Evolutionary conservation across 2,113 vertebrate genomes (phyloP), one percentile per base, ranked within the genome.

Genomic region (Chamaea fasciata): DNA sequence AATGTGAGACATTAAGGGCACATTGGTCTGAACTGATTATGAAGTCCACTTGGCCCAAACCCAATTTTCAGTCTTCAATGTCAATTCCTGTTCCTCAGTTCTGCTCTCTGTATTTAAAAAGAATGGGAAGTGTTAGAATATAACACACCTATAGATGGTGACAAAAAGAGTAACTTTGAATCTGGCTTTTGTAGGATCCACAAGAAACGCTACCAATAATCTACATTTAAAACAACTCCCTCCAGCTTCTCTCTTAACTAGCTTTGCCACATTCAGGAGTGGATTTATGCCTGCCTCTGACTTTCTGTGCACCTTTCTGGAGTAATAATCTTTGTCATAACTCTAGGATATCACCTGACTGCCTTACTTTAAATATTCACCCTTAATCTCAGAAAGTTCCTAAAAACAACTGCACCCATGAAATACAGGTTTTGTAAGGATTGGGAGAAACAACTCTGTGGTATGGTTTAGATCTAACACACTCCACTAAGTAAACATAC

Each of bases 391-490:
- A 84, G 65, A 92, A 91, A 22, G 65, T 57, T 95, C 80, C 91
- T 95, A 94, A 95, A 95, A 95, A 83, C 84, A 94, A 89, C 85
- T 89, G 53, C 0, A 0, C 27, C 95, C 63, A 85, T 85, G 87
- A 87, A 87, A 91, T 35, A 79, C 70, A 95, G 89, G 79, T 92
- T 87, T 92, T 87, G 13, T 79, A 92, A 82, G 78, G 77, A 89
- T 4, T 87, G 57, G 28, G 59, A 91, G 87, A 92, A 95, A 92
- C 42, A 90, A 55, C 74, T 79, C 47, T 63, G 95, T 37, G 53
- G 69, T 92, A 92, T 89, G 78, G 81, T 87, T 96, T 95, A 73
- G 46, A 73, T 92, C 65, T 87, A 83, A 89, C 76, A 83, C 55
- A 64, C 81, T 85, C 74, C 70, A 76, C 84, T 90, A 60, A 37